Conservation (phyloP, 2,797 vertebrate genomes). For the Spinus olivaceus region DNA sequence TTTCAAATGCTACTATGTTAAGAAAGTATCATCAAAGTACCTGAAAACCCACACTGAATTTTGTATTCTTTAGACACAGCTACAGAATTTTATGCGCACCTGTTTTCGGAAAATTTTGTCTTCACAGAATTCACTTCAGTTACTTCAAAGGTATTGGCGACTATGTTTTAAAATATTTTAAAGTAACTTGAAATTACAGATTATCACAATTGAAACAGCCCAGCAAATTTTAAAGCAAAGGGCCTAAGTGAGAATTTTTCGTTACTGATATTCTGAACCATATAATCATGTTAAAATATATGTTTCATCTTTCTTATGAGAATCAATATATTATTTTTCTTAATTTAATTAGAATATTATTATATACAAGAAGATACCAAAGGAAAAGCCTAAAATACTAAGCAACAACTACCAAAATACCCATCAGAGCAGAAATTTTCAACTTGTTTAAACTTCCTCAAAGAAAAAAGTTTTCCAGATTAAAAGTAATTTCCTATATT, state of each 20-base stretch:
- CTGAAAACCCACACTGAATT: background rate
- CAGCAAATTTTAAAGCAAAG: background rate
- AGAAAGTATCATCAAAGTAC: background rate
- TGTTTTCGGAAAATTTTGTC: conserved; percentile 79
- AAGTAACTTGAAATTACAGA: background rate
- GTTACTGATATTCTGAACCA: background rate
- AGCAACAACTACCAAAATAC: background rate
- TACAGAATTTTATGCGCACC: conserved; percentile 79
- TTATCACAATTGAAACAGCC: background rate
- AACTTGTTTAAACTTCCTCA: background rate
- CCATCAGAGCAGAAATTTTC: background rate
- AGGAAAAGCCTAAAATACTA: background rate
- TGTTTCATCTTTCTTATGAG: background rate
- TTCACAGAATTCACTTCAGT: conserved; percentile 76
- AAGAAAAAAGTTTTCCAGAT: background rate
- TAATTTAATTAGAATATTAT: background rate
- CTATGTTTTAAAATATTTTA: background rate
- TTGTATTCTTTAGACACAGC: conserved; percentile 71
- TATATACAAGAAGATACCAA: background rate
- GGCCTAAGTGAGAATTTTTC: background rate
- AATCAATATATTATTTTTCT: background rate
- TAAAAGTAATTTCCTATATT: background rate
- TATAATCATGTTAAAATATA: background rate
- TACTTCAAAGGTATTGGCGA: conserved; percentile 78
- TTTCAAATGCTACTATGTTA: background rate